A percentile compares a stretch with the other conserved stretches of the same genome.
Evolutionary conservation across 2,888 invertebrate species (phyloP).

Genomic region (Bellardia bayeri): DNA sequence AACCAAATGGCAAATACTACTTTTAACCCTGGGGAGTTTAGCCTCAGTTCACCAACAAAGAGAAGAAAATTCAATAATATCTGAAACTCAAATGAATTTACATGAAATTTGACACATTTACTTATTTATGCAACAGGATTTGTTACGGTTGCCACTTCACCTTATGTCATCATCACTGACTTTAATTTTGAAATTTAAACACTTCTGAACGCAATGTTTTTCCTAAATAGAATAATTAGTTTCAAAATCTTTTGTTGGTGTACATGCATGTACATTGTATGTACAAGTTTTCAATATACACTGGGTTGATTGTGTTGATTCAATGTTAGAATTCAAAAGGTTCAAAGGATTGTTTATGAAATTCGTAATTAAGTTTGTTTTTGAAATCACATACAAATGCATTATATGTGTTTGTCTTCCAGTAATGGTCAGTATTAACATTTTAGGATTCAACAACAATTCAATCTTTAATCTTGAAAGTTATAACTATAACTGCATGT

Average conservation of each 20-base stretch:
- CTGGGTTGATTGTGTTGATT: too few relatives aligned
- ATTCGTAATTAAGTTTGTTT: too few relatives aligned
- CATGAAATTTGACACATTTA: neutral
- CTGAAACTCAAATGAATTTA: constrained; percentile 24
- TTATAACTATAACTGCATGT: too few relatives aligned
- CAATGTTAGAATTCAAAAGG: too few relatives aligned
- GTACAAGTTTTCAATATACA: neutral
- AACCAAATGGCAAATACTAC: constrained; percentile 5
- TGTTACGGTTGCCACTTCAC: neutral
- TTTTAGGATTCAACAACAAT: too few relatives aligned
- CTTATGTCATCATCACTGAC: constrained; percentile 10
- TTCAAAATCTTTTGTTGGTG: neutral
- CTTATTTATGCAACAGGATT: neutral
- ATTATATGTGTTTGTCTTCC: too few relatives aligned
- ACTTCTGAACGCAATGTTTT: neutral
- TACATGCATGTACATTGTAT: neutral
- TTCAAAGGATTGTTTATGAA: too few relatives aligned
- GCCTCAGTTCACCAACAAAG: constrained; percentile 3
- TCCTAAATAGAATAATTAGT: constrained; percentile 4
- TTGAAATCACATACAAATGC: too few relatives aligned
- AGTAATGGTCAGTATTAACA: too few relatives aligned
- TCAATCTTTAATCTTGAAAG: too few relatives aligned
- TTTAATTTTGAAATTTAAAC: constrained; percentile 16
- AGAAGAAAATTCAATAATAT: constrained; percentile 28
- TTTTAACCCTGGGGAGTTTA: neutral